These are phyloP conservation scores for Paragorgia papillata DNA, from an alignment of 92 coral and sea anemone species.

Conservation along the genomic window DNA sequence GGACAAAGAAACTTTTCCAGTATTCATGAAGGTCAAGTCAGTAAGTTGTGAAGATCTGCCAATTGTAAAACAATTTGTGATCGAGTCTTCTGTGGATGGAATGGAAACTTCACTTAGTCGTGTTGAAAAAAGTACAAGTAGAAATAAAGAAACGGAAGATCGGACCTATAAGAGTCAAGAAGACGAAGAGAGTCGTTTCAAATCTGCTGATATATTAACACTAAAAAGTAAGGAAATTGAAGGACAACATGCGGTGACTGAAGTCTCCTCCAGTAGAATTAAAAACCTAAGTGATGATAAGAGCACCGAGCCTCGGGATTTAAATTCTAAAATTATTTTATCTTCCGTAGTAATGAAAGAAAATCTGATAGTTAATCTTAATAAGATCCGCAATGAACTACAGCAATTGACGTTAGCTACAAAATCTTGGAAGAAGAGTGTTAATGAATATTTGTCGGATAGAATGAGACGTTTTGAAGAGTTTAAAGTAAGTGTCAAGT, in stretches of 20 bases:
- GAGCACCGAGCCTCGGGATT: neutral
- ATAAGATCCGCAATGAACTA: slow-evolving; percentile 1
- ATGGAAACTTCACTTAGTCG: neutral
- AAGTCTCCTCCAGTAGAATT: neutral
- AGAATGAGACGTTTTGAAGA: neutral
- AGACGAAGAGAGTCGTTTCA: neutral
- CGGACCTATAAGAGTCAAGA: neutral
- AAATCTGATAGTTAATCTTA: slow-evolving; percentile 9
- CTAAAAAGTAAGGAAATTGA: neutral
- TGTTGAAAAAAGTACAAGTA: neutral
- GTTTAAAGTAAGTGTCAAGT: neutral
- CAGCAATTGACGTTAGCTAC: neutral
- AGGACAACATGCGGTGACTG: neutral
- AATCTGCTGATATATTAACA: neutral
- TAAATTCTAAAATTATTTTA: neutral
- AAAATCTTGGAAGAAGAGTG: slow-evolving; percentile 20
- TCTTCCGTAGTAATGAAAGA: slow-evolving; percentile 1
- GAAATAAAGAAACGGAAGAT: neutral
- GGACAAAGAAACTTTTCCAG: neutral
- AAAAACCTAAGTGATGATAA: neutral
- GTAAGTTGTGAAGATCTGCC: slow-evolving; percentile 29
- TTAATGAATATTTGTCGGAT: slow-evolving; percentile 1
- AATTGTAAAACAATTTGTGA: slow-evolving; percentile 6
- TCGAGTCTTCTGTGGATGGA: slow-evolving; percentile 26
- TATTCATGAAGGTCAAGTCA: neutral